Conservation (phyloP, 2,888 invertebrate species). For the Erannis defoliaria region DNA sequence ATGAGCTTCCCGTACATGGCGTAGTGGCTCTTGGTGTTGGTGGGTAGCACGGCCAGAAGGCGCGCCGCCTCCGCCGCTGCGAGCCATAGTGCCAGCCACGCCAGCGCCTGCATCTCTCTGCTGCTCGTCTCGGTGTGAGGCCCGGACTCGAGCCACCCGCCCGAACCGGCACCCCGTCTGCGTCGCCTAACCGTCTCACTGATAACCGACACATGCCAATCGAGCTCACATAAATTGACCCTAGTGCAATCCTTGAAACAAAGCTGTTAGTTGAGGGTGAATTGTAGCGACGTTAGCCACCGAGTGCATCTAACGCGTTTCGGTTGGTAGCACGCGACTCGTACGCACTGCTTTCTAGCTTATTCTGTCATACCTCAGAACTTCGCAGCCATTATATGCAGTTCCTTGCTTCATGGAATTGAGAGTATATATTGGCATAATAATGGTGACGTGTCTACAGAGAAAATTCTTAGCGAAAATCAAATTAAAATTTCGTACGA, state of each 20-base stretch:
- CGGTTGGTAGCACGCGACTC: neutral
- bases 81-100: slow-evolving; percentile 60
- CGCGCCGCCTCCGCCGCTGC: slow-evolving; percentile 69
- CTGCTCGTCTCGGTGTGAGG: slow-evolving; percentile 67
- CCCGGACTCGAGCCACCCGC: slow-evolving; percentile 45
- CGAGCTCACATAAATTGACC: slow-evolving; percentile 36
- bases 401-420: slow-evolving; percentile 7
- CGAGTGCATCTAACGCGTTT: slow-evolving; percentile 28
- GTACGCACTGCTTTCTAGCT: neutral
- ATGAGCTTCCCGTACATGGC: slow-evolving; percentile 83
- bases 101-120: slow-evolving; percentile 76
- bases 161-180: slow-evolving; percentile 45
- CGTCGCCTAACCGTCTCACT: slow-evolving; percentile 46
- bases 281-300: slow-evolving; percentile 29
- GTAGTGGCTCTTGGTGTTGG: slow-evolving; percentile 84
- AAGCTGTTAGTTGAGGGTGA: slow-evolving; percentile 26
- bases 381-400: neutral
- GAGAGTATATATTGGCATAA: neutral
- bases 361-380: neutral
- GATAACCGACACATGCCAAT: slow-evolving; percentile 58
- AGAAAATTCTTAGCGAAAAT: too few relatives aligned
- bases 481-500: neutral
- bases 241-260: slow-evolving; percentile 29
- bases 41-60: slow-evolving; percentile 79
- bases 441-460: neutral